Conservation (phyloP, 37 sponge, comb jelly and placozoan genomes). For the Agelas oroides region DNA sequence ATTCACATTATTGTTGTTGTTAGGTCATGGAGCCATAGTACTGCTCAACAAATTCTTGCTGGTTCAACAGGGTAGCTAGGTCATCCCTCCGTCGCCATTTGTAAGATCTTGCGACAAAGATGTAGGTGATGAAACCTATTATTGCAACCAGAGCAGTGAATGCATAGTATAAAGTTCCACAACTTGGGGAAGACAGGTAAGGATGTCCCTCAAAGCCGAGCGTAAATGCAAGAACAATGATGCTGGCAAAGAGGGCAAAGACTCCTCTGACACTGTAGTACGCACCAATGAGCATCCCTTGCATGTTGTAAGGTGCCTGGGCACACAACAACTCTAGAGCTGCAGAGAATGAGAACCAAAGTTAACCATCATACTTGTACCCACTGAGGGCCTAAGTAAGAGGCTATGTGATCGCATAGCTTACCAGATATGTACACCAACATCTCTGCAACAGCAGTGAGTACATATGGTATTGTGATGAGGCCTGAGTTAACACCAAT, state of each 20-base stretch:
- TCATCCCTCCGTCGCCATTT: constrained; percentile 7
- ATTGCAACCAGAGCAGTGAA: neutral
- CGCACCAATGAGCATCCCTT: constrained; percentile 23
- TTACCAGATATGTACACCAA: constrained; percentile 19
- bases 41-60: too few relatives aligned
- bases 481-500: neutral
- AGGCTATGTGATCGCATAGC: neutral
- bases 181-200: too few relatives aligned
- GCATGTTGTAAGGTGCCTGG: constrained; percentile 39
- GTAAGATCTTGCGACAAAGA: neutral
- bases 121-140: neutral
- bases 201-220: neutral
- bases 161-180: neutral
- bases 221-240: neutral
- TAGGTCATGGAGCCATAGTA: too few relatives aligned
- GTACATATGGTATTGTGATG: constrained; percentile 1
- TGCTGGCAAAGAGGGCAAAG: neutral
- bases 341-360: neutral
- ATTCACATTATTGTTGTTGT: too few relatives aligned
- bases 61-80: too few relatives aligned
- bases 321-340: constrained; percentile 3
- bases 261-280: neutral
- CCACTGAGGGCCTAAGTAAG: neutral
- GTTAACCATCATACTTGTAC: neutral
- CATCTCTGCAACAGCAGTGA: constrained; percentile 21